These are phyloP conservation scores for Ectemnius lituratus DNA, from an alignment of 2,888 invertebrate species.

Conservation along the genomic window DNA sequence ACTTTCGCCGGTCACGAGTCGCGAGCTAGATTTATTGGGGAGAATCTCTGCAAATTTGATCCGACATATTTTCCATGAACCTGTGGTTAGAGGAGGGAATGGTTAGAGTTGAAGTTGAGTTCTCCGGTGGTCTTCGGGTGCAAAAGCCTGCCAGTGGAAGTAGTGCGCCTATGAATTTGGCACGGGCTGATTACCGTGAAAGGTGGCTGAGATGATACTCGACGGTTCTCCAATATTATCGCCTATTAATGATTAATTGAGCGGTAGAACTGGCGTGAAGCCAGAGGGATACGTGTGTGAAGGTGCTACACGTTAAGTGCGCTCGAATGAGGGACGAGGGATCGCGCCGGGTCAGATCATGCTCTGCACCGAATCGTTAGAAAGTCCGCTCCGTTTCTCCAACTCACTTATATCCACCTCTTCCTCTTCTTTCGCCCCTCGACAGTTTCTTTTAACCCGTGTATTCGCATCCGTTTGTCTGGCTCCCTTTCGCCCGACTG, in stretches of 20 bases:
- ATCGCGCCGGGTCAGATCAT: constrained; percentile 69
- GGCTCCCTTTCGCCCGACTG: constrained; percentile 3
- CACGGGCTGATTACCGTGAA: constrained; percentile 29
- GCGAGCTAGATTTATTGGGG: too few relatives aligned
- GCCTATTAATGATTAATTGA: constrained; percentile 73
- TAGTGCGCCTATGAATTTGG: constrained; percentile 20
- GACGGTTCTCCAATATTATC: constrained; percentile 59
- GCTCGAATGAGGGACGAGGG: constrained; percentile 56
- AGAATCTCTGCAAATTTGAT: too few relatives aligned
- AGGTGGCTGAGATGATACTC: constrained; percentile 36
- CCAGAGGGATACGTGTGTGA: constrained; percentile 56
- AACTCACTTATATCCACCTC: constrained; percentile 17
- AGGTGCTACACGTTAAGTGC: constrained; percentile 59
- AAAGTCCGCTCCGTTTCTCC: constrained; percentile 63
- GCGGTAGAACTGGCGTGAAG: constrained; percentile 44
- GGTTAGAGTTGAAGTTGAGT: too few relatives aligned
- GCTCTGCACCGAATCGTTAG: constrained; percentile 72
- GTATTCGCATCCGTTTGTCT: not conserved
- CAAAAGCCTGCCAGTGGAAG: not conserved
- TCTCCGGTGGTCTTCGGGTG: too few relatives aligned
- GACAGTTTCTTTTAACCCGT: not conserved
- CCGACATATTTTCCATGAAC: too few relatives aligned
- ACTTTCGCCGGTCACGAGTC: too few relatives aligned
- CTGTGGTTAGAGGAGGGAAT: too few relatives aligned
- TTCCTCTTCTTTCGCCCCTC: constrained; percentile 14